A percentile compares a stretch with the other conserved stretches of the same genome.
These are phyloP conservation scores for Argya squamiceps DNA, from an alignment of 2,797 vertebrate species.

Conservation along the genomic window DNA sequence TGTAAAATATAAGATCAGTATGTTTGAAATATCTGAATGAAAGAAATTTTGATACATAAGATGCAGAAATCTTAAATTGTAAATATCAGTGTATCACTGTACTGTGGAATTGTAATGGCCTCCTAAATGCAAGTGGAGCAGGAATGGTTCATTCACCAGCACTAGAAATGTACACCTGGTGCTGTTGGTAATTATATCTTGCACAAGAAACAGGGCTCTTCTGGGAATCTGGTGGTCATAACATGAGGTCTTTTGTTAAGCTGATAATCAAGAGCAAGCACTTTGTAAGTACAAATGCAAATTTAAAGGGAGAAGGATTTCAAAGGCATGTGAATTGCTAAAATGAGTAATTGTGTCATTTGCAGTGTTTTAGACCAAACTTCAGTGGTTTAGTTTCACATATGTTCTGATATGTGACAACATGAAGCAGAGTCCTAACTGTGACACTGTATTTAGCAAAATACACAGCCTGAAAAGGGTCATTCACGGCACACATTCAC, in stretches of 20 bases:
- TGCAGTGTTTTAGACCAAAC: background rate
- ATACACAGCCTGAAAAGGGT: background rate
- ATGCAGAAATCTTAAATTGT: background rate
- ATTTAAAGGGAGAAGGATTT: background rate
- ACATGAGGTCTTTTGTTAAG: background rate
- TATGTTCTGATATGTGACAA: background rate
- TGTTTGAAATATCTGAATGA: background rate
- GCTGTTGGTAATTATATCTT: background rate
- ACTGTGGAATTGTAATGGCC: fast-evolving
- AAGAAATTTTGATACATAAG: background rate
- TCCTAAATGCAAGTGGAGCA: background rate
- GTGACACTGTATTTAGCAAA: background rate
- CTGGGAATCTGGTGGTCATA: background rate
- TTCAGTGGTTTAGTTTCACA: background rate
- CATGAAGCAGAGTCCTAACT: background rate
- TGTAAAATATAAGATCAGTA: background rate
- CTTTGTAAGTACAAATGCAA: background rate
- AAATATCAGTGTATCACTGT: background rate
- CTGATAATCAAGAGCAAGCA: background rate
- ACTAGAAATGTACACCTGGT: background rate
- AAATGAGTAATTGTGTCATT: background rate
- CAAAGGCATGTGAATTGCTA: background rate
- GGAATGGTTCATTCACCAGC: background rate
- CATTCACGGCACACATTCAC: background rate
- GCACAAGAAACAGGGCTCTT: background rate